Evolutionary conservation across 2,113 vertebrate genomes (phyloP), one percentile per base, ranked within the genome.

Genomic region (Cyprinus carpio): DNA sequence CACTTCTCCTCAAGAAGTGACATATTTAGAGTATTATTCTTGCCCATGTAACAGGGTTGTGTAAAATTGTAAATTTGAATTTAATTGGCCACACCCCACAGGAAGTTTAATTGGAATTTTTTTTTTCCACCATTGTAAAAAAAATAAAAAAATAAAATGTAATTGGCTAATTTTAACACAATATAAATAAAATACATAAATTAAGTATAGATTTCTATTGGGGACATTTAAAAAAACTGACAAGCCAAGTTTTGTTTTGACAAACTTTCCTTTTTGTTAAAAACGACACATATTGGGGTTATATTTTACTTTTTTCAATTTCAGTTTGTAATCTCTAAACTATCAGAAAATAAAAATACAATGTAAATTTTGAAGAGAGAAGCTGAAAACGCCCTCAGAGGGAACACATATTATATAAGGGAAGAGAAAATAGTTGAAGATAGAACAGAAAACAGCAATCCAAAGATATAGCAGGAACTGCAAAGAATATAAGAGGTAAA

Each of bases 361-460:
- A n/a, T 40, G 3, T 37, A 25, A 58, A 37, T 34, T 29, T 37
- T 78, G 18, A 34, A 56, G 20, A n/a, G 51, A 43, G 56, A 79
- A n/a, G 37, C 54, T 78, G 54, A 78, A 60, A 60, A 37, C 2
- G 12, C 31, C 34, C 67, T 40, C 9, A 40, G 13, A 79, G 31
- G 6, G 31, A 34, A 60, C 77, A 74, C 13, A 81, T 81, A 29
- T 49, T 25, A 81, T 29, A 4, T n/a, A 65, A 46, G 40, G 60
- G 78, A n/a, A 25, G 23, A 62, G 34, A 65, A 81, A 81, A 81
- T 5, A 49, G 27, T 16, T 49, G 13, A 81, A 65, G 40, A 64
- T 9, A 15, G 8, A 58, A 25, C 3, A 56, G 54, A 60, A 58
- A 18, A 78, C 31, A 4, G 7, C 6, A 60, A 23, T 12, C 8